Conservation (phyloP, 2,113 vertebrate genomes). For the Hyaena hyaena region DNA sequence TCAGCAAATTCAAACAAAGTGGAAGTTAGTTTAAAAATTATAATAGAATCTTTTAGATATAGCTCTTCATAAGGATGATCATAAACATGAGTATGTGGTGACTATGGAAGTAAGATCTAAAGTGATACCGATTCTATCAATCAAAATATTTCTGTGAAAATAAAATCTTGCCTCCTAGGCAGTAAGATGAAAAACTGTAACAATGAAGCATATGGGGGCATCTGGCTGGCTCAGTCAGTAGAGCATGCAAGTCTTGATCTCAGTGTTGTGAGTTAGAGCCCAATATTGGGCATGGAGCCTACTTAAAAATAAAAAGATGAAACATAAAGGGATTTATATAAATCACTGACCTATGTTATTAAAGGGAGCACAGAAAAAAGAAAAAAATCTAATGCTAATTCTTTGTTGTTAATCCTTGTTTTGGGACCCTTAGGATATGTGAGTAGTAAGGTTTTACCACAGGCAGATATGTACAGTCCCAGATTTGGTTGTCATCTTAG, state of each 20-base stretch:
- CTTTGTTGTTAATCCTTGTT: background rate
- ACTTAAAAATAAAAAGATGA: background rate
- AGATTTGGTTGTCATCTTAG: background rate
- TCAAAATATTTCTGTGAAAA: constrained; percentile 36
- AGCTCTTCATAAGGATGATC: background rate
- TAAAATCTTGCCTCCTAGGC: background rate
- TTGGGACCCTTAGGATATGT: background rate
- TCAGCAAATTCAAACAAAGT: background rate
- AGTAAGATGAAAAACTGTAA: background rate
- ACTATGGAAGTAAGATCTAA: background rate
- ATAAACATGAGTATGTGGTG: background rate
- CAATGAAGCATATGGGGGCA: background rate
- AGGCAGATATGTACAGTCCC: background rate
- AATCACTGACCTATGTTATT: background rate
- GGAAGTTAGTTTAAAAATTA: background rate
- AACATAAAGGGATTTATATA: background rate
- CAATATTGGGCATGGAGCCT: no score
- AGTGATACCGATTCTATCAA: background rate
- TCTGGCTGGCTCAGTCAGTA: no score
- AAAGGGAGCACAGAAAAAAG: background rate
- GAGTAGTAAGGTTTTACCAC: background rate
- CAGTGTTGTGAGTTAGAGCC: no score
- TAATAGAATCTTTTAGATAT: background rate
- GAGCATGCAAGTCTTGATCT: no score
- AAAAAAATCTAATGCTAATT: background rate